Percentiles rank a stretch among this genome's conserved stretches.
Conservation (phyloP, 1,140 invertebrate species). For the Protaetia brevitarsis region DNA sequence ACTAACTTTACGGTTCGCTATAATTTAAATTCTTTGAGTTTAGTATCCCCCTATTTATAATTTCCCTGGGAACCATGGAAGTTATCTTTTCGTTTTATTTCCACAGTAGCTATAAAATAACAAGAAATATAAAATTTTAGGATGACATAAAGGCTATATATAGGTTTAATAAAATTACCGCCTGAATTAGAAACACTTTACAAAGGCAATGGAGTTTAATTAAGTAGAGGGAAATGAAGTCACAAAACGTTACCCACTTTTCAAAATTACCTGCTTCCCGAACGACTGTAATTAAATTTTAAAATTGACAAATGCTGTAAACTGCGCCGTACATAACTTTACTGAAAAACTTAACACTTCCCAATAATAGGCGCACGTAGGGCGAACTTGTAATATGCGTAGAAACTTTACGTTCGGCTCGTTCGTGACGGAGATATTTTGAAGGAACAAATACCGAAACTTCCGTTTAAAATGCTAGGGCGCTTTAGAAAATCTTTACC, state of each 20-base stretch:
- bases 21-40: no score
- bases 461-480: no score
- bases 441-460: no score
- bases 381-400: no score
- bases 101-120: not conserved
- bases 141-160: not conserved
- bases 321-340: no score
- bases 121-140: slow-evolving; percentile 13
- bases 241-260: not conserved
- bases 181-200: slow-evolving; percentile 3
- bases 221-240: slow-evolving; percentile 5
- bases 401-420: no score
- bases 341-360: no score
- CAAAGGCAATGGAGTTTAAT: slow-evolving; percentile 8
- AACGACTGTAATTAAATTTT: slow-evolving; percentile 10
- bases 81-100: not conserved
- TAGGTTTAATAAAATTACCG: slow-evolving; percentile 5
- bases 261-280: not conserved
- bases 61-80: not conserved
- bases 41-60: not conserved
- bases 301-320: slow-evolving; percentile 5
- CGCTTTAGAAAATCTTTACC: no score
- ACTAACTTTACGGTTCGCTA: not conserved
- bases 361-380: no score
- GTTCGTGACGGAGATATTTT: no score